A percentile compares a stretch with the other conserved stretches of the same genome.
Evolutionary conservation across 2,113 vertebrate genomes (phyloP).

Genomic region (Siniperca chuatsi): DNA sequence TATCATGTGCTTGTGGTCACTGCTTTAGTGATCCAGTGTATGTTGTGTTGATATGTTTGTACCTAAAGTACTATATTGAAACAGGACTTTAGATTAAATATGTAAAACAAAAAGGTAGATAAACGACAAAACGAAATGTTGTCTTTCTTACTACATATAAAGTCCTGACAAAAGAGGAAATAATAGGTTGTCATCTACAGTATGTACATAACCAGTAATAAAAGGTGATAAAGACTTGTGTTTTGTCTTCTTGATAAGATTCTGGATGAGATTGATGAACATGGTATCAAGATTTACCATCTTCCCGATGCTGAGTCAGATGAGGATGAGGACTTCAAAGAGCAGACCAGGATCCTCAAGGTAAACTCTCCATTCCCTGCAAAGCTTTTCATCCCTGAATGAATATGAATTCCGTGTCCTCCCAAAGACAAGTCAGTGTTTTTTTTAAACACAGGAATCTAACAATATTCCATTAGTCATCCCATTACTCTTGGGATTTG

Average conservation of each 20-base stretch:
- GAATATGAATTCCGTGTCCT: neutral
- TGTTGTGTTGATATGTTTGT: neutral
- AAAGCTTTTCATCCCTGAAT: neutral
- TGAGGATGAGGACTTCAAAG: conserved; percentile 98
- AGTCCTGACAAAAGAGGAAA: neutral
- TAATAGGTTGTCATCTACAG: neutral
- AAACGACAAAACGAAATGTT: neutral
- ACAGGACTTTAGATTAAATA: neutral
- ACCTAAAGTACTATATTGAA: neutral
- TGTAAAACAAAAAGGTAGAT: neutral
- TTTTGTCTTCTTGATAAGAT: conserved; percentile 82
- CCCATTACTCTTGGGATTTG: neutral
- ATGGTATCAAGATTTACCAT: conserved; percentile 98
- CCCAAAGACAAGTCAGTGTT: neutral
- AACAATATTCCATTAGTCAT: neutral
- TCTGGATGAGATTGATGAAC: conserved; percentile 98
- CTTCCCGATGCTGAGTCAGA: conserved; percentile 98
- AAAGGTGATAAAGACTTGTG: neutral
- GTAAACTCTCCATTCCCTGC: conserved; percentile 67
- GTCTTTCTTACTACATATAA: neutral
- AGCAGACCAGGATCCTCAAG: conserved; percentile 97
- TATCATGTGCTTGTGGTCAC: conserved; percentile 1
- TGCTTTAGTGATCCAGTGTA: neutral
- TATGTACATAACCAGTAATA: neutral
- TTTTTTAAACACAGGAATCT: neutral